phyloP scores from a whole-genome alignment of 37 sponge, comb jelly and placozoan species.

The Beroe ovata region DNA sequence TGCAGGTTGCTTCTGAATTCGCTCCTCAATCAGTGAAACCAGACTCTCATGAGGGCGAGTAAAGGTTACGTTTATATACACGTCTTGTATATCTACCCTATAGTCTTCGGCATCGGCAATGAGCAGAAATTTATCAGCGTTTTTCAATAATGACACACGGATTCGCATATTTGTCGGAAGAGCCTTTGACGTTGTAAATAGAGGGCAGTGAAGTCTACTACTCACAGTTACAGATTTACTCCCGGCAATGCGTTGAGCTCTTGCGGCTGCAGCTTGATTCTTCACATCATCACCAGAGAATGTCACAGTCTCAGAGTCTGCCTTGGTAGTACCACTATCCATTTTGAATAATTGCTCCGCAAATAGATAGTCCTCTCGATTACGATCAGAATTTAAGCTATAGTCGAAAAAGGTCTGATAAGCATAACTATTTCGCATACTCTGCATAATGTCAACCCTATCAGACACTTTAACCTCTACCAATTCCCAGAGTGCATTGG shows the following conservation, averaged over 20 bases:
- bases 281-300: not conserved
- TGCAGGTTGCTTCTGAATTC: not conserved
- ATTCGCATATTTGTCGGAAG: not conserved
- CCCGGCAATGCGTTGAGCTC: not conserved
- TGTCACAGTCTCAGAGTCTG: not conserved
- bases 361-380: conserved; percentile 9
- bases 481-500: conserved; percentile 25
- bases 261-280: not conserved
- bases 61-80: not conserved
- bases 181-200: conserved; percentile 5
- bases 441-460: conserved; percentile 28
- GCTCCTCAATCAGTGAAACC: not conserved
- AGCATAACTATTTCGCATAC: conserved; percentile 43
- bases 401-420: conserved; percentile 28
- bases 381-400: not conserved
- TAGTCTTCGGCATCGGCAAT: not conserved
- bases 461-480: not conserved
- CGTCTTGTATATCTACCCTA: not conserved
- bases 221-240: not conserved
- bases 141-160: not conserved
- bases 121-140: conserved; percentile 6
- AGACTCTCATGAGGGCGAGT: not conserved
- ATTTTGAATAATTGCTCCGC: not conserved
- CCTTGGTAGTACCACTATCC: not conserved
- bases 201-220: not conserved